A percentile compares a stretch with the other conserved stretches of the same genome.
phyloP scores from a whole-genome alignment of 2,113 vertebrate genomes.

The Proteles cristata region DNA sequence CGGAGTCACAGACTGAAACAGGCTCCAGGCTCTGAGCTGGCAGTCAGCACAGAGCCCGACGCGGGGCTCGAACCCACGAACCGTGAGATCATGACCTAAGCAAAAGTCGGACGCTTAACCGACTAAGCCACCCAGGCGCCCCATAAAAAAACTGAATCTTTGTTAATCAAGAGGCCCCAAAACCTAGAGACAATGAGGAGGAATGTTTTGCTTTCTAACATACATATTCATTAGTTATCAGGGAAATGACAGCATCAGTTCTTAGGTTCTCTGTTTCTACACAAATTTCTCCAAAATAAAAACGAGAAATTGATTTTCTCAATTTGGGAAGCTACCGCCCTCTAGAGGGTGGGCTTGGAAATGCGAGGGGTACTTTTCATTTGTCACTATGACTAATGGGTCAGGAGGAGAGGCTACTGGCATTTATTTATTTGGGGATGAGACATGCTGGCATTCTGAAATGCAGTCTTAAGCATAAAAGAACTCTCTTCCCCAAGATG shows the following conservation, averaged over 20 bases:
- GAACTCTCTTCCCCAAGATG: background rate
- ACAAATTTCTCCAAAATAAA: background rate
- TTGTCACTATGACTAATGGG: background rate
- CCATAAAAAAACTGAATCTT: background rate
- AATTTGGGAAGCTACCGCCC: background rate
- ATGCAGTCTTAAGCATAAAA: background rate
- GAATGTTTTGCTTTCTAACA: background rate
- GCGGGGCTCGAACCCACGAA: no score
- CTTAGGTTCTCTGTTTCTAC: background rate
- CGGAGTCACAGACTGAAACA: no score
- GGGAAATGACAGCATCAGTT: background rate
- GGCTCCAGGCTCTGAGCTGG: no score
- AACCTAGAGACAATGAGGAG: background rate
- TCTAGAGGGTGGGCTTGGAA: conserved; percentile 27
- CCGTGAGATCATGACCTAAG: no score
- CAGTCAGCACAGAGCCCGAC: no score
- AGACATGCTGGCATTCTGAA: background rate
- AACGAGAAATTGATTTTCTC: background rate
- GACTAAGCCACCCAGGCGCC: no score
- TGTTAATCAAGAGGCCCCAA: background rate
- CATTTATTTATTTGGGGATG: background rate
- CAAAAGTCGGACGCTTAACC: no score
- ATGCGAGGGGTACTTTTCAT: background rate
- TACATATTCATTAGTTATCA: background rate
- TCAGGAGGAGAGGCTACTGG: background rate